Evolutionary conservation across 2,797 vertebrate genomes (phyloP), one percentile per base, ranked within the genome.

Genomic region (Poeciliopsis gracilis): DNA sequence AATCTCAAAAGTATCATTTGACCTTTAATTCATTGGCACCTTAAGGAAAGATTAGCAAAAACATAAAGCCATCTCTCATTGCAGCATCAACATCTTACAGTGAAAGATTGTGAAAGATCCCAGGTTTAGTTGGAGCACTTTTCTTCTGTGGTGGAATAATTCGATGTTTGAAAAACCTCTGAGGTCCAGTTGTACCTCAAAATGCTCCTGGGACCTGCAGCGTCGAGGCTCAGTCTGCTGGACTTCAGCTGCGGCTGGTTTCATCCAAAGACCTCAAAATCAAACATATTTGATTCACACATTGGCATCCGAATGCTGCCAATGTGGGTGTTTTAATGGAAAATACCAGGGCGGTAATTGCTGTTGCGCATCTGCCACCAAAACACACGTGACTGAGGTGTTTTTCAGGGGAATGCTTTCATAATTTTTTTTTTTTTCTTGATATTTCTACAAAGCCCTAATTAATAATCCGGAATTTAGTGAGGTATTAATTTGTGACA

Each of bases 1-100:
- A 67, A 81, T 78, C 57, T 80, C 80, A 84, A 46, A 43, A 72
- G 13, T 73, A 61, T 66, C 63, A 89, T 80, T 85, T 25, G 75
- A 88, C 88, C 82, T 85, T 49, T 77, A 77, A 38, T 20, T 66
- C 38, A 66, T 36, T 12, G 18, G 3, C 1, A 0, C 4, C 61
- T 9, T 9, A 61, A 33, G 59, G 18, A 63, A 36, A 36, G 61
- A 66, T 36, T 20, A 20, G 33, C 61, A 20, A 18, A 63, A 18
- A 33, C 20, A 38, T 20, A 38, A 36, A 20, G 18, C 9, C 2
- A 10, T 63, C 28, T 18, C 16, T 36, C 8, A 36, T 36, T 20
- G 16, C 16, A 36, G 61, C 20, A 33, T 63, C 16, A 63, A 63
- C 15, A 33, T 61, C 57, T 61, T 33, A 33, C 59, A 33, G 9